A percentile compares a stretch with the other conserved stretches of the same genome.
These are phyloP conservation scores for Catocala sponsa DNA, from an alignment of 2,888 invertebrate species.

Conservation along the genomic window DNA sequence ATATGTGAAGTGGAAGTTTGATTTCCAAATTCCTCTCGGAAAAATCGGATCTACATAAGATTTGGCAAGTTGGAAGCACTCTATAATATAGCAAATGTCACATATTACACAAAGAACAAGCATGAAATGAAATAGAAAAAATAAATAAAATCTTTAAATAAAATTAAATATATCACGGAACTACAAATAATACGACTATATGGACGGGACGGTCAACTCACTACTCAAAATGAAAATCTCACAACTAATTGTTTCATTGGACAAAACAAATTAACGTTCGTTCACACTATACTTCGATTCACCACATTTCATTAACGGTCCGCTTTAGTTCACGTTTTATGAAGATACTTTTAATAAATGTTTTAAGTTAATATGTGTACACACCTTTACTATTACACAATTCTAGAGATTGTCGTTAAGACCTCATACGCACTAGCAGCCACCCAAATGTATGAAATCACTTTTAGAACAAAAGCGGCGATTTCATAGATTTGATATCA, in stretches of 20 bases:
- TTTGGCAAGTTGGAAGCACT: too few relatives aligned
- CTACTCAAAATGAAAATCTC: slow-evolving; percentile 66
- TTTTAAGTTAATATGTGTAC: slow-evolving; percentile 21
- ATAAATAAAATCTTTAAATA: slow-evolving; percentile 35
- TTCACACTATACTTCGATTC: slow-evolving; percentile 33
- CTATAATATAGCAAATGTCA: neutral
- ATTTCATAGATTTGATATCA: neutral
- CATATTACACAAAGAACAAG: slow-evolving; percentile 34
- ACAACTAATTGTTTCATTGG: slow-evolving; percentile 57
- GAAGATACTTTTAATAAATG: slow-evolving; percentile 26
- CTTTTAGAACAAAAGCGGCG: neutral
- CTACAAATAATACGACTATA: slow-evolving; percentile 71
- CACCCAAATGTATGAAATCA: neutral
- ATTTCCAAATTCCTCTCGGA: neutral
- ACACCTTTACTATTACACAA: slow-evolving; percentile 4
- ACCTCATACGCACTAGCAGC: neutral
- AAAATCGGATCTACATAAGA: too few relatives aligned
- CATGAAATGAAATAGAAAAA: slow-evolving; percentile 7
- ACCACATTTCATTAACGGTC: slow-evolving; percentile 38
- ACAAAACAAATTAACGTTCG: slow-evolving; percentile 48
- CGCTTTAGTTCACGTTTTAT: slow-evolving; percentile 45
- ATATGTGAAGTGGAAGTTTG: neutral
- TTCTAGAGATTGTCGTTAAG: neutral
- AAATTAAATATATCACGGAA: slow-evolving; percentile 42
- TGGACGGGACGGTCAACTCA: slow-evolving; percentile 85